Percentiles rank a stretch among this genome's conserved stretches.
Conservation (phyloP, 2,888 invertebrate species). For the Pristionchus japonicus region DNA sequence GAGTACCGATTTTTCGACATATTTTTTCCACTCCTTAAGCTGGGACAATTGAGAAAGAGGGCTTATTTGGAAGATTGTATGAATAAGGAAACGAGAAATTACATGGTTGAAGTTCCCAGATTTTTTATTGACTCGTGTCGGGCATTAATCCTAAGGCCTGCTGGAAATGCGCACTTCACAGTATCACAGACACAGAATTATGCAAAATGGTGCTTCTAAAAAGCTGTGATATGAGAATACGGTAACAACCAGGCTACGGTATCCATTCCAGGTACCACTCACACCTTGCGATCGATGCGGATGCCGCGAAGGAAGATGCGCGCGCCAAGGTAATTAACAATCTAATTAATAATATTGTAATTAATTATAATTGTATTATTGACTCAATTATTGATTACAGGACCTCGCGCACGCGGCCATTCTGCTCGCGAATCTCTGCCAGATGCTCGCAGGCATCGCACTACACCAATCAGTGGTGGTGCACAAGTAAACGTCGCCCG, state of each 20-base stretch:
- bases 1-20: too few species aligned
- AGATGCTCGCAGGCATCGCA: slow-evolving; percentile 92
- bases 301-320: slow-evolving; percentile 42
- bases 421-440: slow-evolving; percentile 93
- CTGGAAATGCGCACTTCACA: too few species aligned
- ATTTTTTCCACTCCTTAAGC: too few species aligned
- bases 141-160: too few species aligned
- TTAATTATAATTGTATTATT: not conserved
- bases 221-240: not conserved
- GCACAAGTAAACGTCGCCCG: not conserved
- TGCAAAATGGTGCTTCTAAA: too few species aligned
- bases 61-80: too few species aligned
- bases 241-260: not conserved
- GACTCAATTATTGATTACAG: slow-evolving; percentile 50
- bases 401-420: slow-evolving; percentile 86
- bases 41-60: too few species aligned
- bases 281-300: slow-evolving; percentile 53
- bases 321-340: not conserved
- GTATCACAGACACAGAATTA: too few species aligned
- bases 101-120: too few species aligned
- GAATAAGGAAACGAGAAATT: too few species aligned
- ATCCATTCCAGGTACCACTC: slow-evolving; percentile 52
- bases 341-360: not conserved
- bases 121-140: too few species aligned
- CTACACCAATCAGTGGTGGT: slow-evolving; percentile 86